Base-by-base conservation (phyloP, 2,113 vertebrate species). In the Dendrocopos noguchii region DNA sequence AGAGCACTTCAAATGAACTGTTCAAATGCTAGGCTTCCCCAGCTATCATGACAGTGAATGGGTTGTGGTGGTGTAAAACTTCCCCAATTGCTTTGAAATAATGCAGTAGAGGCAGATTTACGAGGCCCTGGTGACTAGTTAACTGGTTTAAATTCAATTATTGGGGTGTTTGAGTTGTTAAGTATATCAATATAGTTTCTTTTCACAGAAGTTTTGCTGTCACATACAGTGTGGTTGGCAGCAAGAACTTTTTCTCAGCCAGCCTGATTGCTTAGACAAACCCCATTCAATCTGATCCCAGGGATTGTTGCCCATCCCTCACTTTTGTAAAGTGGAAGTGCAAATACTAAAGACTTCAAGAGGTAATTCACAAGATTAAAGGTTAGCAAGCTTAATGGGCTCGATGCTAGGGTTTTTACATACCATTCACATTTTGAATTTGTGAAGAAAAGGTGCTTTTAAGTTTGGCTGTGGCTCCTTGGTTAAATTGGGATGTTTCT, bases 101-200 rank as follows among this genome's bases (percentile, higher is more conserved):
- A 50, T 6, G 6, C 61, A 81, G 68, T 27, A 24, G 80, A 87
- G 76, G 77, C 88, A 66, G 86, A 71, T 65, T 94, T 89, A 82
- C 80, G 84, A 86, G 84, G 78, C 83, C 94, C 84, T 91, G 34
- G 73, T 84, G 84, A 93, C 73, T 84, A 94, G 89, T 91, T 95
- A 96, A 84, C 72, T 84, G 84, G 76, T 93, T 96, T 86, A 90
- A 94, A 94, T 91, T 93, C 94, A 79, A 11, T 91, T 92, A 93
- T 56, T 73, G 50, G 83, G 61, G 39, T 71, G 88, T 95, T 91
- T 56, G 72, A 53, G 75, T 92, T 7, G 5, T 95, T 96, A 92
- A 92, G 76, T 95, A 72, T 46, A 80, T 94, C 87, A 75, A n/a
- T 95, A 78, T 63, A 81, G 44, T 42, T 93, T 96, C 88, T 87